Evolutionary conservation across 2,888 invertebrate genomes (phyloP), one percentile per base, ranked within the genome.

Genomic region (Pristionchus arcanus): DNA sequence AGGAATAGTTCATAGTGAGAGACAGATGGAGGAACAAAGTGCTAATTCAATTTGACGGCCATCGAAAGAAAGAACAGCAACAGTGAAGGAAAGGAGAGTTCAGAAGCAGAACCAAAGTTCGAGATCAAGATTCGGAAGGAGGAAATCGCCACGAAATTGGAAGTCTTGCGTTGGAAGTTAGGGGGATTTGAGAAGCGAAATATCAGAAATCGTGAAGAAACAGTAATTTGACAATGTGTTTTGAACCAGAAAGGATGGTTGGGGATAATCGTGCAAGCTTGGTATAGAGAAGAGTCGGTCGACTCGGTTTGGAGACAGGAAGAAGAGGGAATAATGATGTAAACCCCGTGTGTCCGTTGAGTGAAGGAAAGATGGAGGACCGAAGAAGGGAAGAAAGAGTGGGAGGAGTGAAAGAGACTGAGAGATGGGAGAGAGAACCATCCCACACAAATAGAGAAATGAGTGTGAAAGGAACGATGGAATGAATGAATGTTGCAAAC

Each of bases 301-400:
- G 49, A 81, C n/a, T n/a, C 0, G 5, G 37, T n/a, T 11, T 16
- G 81, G 53, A 81, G 81, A 81, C 49, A 81, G 81, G 81, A 81
- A 28, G 81, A 81, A 28, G 81, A 81, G 49, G 81, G 81, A 42
- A 81, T 81, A 81, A 81, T 81, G 81, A 81, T 81, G 81, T 81
- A 81, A 81, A 81, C 81, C 81, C 81, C 15, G 71, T 37, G 42
- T n/a, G 49, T n/a, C 49, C 81, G 28, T 53, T 49, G 81, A 81
- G 81, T 81, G 81, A 53, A 77, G 77, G 74, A 42, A 53, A n/a
- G 81, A 53, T 28, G 49, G 81, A 49, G 81, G 49, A 81, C 49
- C 28, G 49, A 49, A n/a, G 25, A 49, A 53, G 34, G 34, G 31
- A 71, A 81, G 81, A 81, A 42, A 34, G 81, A 49, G 77, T 21